Conservation (phyloP, 1,140 invertebrate species). For the Procambarus clarkii region DNA sequence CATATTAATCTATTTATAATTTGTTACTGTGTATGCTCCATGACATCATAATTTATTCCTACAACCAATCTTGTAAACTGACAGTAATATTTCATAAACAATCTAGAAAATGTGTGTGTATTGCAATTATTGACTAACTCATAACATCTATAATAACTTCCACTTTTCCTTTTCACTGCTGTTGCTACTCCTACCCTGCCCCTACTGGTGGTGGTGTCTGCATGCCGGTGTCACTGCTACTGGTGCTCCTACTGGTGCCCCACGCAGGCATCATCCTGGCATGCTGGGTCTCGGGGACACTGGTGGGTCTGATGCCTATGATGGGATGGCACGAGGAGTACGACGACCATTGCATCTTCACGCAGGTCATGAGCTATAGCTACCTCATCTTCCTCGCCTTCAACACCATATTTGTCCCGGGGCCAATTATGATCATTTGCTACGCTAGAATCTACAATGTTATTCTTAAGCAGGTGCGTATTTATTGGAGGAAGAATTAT, state of each 20-base stretch:
- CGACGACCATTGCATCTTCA: conserved; percentile 83
- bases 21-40: too few species aligned
- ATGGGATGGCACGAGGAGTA: conserved; percentile 86
- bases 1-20: too few species aligned
- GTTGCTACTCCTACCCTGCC: neutral
- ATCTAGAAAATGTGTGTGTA: too few species aligned
- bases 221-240: too few species aligned
- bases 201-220: neutral
- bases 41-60: too few species aligned
- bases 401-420: conserved; percentile 90
- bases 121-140: too few species aligned
- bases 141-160: too few species aligned
- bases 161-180: neutral
- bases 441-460: conserved; percentile 92
- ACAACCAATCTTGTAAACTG: too few species aligned
- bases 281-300: conserved; percentile 88
- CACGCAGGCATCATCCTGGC: conserved; percentile 86
- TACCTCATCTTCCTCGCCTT: conserved; percentile 93
- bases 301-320: conserved; percentile 88
- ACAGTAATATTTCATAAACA: too few species aligned
- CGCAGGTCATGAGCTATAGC: conserved; percentile 90
- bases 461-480: conserved; percentile 87
- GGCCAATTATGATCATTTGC: conserved; percentile 87
- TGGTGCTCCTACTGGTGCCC: too few species aligned
- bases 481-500: too few species aligned